These are phyloP conservation scores for Scotopteryx bipunctaria DNA, from an alignment of 2,888 invertebrate species.

Conservation along the genomic window DNA sequence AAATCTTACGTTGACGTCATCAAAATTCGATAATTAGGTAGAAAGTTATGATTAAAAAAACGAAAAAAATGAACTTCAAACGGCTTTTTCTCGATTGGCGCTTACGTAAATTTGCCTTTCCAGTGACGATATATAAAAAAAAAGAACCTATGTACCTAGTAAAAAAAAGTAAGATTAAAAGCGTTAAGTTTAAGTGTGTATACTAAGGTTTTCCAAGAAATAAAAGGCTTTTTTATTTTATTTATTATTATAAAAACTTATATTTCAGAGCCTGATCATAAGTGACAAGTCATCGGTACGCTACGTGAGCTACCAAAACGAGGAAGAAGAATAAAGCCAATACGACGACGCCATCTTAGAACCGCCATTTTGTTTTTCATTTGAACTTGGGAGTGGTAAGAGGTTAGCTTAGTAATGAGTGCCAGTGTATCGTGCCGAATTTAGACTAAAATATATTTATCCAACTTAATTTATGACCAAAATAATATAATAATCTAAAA, in stretches of 20 bases:
- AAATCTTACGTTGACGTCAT: too few relatives aligned
- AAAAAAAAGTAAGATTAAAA: too few relatives aligned
- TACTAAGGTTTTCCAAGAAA: too few relatives aligned
- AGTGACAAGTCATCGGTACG: slow-evolving; percentile 96
- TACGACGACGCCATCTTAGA: slow-evolving; percentile 55
- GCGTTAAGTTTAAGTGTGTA: too few relatives aligned
- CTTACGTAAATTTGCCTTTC: too few relatives aligned
- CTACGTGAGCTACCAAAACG: slow-evolving; percentile 97
- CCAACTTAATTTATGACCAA: slow-evolving; percentile 34
- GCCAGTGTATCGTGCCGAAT: slow-evolving; percentile 34
- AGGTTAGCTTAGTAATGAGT: slow-evolving; percentile 43
- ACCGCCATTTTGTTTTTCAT: slow-evolving; percentile 47
- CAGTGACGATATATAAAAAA: too few relatives aligned
- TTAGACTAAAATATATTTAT: slow-evolving; percentile 32
- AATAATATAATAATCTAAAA: slow-evolving; percentile 31
- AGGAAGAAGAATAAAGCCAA: slow-evolving; percentile 88
- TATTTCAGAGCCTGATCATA: slow-evolving; percentile 90
- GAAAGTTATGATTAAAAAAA: too few relatives aligned
- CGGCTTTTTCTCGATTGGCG: too few relatives aligned
- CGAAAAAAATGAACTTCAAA: too few relatives aligned
- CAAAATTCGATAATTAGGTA: too few relatives aligned
- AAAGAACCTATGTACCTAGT: too few relatives aligned
- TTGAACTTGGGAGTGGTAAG: slow-evolving; percentile 46
- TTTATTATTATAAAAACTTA: not conserved
- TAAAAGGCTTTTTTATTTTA: not conserved